A percentile compares a stretch with the other conserved stretches of the same genome.
These are phyloP conservation scores for Dryococelus australis DNA, from an alignment of 2,888 invertebrate species.

Conservation along the genomic window DNA sequence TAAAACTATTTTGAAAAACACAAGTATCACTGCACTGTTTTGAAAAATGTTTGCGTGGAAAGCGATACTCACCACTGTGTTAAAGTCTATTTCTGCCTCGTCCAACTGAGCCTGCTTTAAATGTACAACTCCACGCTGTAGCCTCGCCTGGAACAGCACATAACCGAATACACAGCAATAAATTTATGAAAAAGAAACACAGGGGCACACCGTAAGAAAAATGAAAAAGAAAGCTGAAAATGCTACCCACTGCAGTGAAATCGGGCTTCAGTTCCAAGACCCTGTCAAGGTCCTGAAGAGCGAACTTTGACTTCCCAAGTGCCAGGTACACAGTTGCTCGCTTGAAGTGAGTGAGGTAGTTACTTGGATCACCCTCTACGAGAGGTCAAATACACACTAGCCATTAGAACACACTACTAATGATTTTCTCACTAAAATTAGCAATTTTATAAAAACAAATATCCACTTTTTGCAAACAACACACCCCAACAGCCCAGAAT, in stretches of 20 bases:
- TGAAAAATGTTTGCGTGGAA: neutral
- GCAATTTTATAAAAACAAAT: too few relatives aligned
- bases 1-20: too few relatives aligned
- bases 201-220: neutral
- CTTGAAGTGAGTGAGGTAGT: slow-evolving; percentile 95
- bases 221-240: too few relatives aligned
- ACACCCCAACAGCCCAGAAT: too few relatives aligned
- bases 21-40: too few relatives aligned
- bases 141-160: slow-evolving; percentile 62
- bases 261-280: slow-evolving; percentile 94
- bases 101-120: slow-evolving; percentile 88
- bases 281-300: slow-evolving; percentile 90
- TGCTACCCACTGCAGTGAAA: slow-evolving; percentile 82
- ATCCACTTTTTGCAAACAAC: too few relatives aligned
- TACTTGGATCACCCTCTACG: slow-evolving; percentile 92
- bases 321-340: slow-evolving; percentile 96
- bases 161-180: neutral
- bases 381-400: slow-evolving; percentile 9
- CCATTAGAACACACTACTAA: neutral
- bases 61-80: slow-evolving; percentile 77
- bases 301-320: slow-evolving; percentile 93
- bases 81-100: slow-evolving; percentile 82
- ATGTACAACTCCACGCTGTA: slow-evolving; percentile 86
- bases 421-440: too few relatives aligned
- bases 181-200: neutral